Percentiles rank a stretch among this genome's conserved stretches.
These are phyloP conservation scores for Zaprionus bogoriensis DNA, from an alignment of 2,888 invertebrate species.

Conservation along the genomic window DNA sequence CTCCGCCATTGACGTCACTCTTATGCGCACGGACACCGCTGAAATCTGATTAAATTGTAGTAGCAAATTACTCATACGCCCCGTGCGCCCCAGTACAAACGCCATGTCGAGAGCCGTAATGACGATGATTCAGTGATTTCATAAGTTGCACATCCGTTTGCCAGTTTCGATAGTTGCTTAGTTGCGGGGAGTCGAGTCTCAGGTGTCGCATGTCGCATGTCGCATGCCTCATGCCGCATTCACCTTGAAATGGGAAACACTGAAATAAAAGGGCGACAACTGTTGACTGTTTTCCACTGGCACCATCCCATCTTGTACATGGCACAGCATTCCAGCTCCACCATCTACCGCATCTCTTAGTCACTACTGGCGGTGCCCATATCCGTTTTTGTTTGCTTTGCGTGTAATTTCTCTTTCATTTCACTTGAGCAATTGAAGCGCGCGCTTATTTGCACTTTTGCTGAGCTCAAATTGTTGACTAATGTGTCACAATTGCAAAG, in stretches of 20 bases:
- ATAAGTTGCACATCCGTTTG: slow-evolving; percentile 63
- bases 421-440: slow-evolving; percentile 79
- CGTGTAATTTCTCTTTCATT: slow-evolving; percentile 81
- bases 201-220: slow-evolving; percentile 10
- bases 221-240: slow-evolving; percentile 39
- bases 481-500: slow-evolving; percentile 80
- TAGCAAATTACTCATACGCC: slow-evolving; percentile 64
- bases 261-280: slow-evolving; percentile 17
- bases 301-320: background rate
- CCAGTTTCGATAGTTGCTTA: slow-evolving; percentile 1
- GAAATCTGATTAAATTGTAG: slow-evolving; percentile 57
- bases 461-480: slow-evolving; percentile 80
- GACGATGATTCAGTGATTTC: slow-evolving; percentile 63
- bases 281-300: slow-evolving; percentile 38
- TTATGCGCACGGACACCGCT: slow-evolving; percentile 4
- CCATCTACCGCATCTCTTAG: slow-evolving; percentile 45
- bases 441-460: slow-evolving; percentile 80
- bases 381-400: slow-evolving; percentile 70
- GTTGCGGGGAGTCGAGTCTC: background rate
- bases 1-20: slow-evolving; percentile 60
- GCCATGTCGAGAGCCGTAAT: slow-evolving; percentile 33
- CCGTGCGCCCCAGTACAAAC: slow-evolving; percentile 32
- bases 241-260: slow-evolving; percentile 64
- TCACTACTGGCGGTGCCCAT: slow-evolving; percentile 20
- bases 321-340: slow-evolving; percentile 23